These are phyloP conservation scores for Glareola pratincola DNA, from an alignment of 2,113 vertebrate species.

Conservation along the genomic window DNA sequence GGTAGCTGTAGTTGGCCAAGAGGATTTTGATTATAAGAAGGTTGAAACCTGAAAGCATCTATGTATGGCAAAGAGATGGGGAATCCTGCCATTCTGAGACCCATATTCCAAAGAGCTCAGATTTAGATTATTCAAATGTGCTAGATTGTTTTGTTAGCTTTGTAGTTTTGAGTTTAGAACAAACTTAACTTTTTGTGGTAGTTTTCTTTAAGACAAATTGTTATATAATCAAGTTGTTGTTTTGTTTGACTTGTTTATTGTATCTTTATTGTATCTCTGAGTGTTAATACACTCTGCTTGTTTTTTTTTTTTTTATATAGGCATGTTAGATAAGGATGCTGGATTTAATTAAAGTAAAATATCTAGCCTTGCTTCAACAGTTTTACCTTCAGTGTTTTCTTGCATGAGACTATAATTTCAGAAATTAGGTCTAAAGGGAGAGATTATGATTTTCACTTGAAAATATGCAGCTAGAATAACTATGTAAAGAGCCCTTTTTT, in stretches of 20 bases:
- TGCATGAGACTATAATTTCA: neutral
- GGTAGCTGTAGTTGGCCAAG: neutral
- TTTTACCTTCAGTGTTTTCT: neutral
- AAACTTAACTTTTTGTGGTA: neutral
- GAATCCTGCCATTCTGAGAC: neutral
- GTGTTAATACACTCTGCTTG: neutral
- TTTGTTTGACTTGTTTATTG: neutral
- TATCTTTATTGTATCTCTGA: neutral
- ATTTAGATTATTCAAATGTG: neutral
- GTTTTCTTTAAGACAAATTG: neutral
- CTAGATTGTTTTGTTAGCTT: neutral
- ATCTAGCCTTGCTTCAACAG: neutral
- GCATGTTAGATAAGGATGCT: neutral
- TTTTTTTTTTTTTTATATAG: fast-evolving
- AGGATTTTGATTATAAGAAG: neutral
- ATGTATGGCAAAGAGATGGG: neutral
- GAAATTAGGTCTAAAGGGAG: neutral
- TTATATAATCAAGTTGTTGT: neutral
- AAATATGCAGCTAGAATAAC: neutral
- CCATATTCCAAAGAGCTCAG: neutral
- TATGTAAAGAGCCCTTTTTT: neutral
- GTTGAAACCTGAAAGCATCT: neutral
- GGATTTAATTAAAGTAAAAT: neutral
- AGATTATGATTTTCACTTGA: neutral
- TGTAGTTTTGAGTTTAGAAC: neutral